Evolutionary conservation across 2,113 vertebrate species (phyloP), one percentile per base, ranked within the genome.

Genomic region (Canis aureus): DNA sequence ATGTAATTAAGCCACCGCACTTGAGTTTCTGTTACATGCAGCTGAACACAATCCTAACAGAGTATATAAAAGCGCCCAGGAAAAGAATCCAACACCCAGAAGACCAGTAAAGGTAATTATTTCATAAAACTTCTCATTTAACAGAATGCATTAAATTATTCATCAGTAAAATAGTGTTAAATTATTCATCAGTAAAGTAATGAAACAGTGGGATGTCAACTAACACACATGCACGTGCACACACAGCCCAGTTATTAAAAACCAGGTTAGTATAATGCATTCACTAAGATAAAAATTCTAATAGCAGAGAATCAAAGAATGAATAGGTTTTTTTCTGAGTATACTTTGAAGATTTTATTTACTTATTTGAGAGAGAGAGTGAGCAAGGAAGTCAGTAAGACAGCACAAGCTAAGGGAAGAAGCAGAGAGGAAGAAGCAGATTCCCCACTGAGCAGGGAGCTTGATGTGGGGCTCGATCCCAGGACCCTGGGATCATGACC

Each of bases 131-230:
- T 89, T 94, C 38, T 82, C 87, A 95, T 67, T 96, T 90, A 97
- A 93, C 43, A 94, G 29, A 89, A 92, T 35, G 17, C 85, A 43
- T 96, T 91, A 69, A 90, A 89, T 97, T 92, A 96, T 79, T 95
- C 74, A 93, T 49, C 59, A 67, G 74, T 66, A 93, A 86, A 53
- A 60, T 49, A 94, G 27, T 79, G 17, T 87, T 94, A 85, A 96
- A 94, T 92, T 94, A 94, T 87, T 87, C 86, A 96, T 66, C 23
- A 17, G 57, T 59, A 88, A 90, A 94, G 71, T 59, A 90, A 93
- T 78, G 76, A 64, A 89, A 97, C 51, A 85, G 62, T 57, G 32
- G 59, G 59, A 94, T 94, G 66, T 79, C 89, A 92, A 95, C 79
- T 66, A 84, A 93, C 12, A 87, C 11, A 67, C 16, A 76, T 25